These are phyloP conservation scores for Lamprotornis superbus DNA, from an alignment of 2,113 vertebrate species.

Conservation along the genomic window DNA sequence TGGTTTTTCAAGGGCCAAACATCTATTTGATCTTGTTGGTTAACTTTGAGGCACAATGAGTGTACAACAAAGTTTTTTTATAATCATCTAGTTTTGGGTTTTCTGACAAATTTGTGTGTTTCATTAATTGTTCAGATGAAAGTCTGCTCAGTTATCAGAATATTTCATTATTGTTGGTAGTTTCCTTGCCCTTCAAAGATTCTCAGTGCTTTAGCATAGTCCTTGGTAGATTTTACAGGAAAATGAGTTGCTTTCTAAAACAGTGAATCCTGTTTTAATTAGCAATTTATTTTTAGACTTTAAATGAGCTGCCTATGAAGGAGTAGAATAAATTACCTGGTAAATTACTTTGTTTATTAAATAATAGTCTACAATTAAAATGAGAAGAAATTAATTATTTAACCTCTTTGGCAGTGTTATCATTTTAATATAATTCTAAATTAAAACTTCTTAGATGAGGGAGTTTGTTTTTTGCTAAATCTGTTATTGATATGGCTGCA, in stretches of 20 bases:
- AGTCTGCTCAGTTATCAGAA: constrained; percentile 12
- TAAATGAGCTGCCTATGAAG: constrained; percentile 59
- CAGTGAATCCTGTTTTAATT: constrained; percentile 65
- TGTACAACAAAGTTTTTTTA: background rate
- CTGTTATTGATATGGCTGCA: constrained; percentile 69
- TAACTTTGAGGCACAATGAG: background rate
- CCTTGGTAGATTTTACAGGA: constrained; percentile 43
- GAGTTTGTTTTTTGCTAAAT: constrained; percentile 58
- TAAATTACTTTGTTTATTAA: constrained; percentile 73
- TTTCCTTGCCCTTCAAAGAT: constrained; percentile 37
- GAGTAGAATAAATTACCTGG: constrained; percentile 68
- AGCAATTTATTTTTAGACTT: constrained; percentile 70
- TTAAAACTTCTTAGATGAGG: constrained; percentile 58
- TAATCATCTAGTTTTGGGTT: background rate
- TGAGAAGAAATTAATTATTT: constrained; percentile 70
- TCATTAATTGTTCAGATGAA: constrained; percentile 34
- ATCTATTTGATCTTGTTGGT: background rate
- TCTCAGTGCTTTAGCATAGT: constrained; percentile 1
- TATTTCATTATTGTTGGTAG: constrained; percentile 17
- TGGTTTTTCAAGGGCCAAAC: background rate
- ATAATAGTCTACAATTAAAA: constrained; percentile 73
- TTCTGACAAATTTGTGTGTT: background rate
- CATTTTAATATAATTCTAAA: constrained; percentile 72
- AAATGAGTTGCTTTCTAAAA: constrained; percentile 67
- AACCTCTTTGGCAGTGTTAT: constrained; percentile 59